These are phyloP conservation scores for Pholis gunnellus DNA, from an alignment of 2,113 vertebrate genomes.

Conservation along the genomic window DNA sequence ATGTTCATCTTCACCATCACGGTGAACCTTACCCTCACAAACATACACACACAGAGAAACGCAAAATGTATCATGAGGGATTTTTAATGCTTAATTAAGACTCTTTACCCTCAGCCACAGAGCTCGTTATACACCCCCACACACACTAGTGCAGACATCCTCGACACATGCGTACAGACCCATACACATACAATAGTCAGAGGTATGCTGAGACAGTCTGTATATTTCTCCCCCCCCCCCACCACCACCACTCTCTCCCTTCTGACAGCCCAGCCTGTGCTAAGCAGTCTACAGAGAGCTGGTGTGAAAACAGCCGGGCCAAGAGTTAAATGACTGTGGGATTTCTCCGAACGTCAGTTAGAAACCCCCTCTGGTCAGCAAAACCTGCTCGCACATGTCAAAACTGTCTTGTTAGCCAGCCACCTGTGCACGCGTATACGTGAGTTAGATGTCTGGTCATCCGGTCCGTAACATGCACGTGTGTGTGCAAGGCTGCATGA, in stretches of 20 bases:
- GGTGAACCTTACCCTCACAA: not conserved
- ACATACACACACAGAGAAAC: not conserved
- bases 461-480: not conserved
- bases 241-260: slow-evolving; percentile 1
- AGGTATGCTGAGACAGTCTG: not conserved
- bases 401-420: slow-evolving; percentile 76
- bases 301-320: slow-evolving; percentile 50
- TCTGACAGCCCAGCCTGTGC: slow-evolving; percentile 47
- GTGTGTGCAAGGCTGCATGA: slow-evolving; percentile 9
- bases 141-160: not conserved
- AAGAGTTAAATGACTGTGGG: slow-evolving; percentile 73
- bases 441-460: slow-evolving; percentile 20
- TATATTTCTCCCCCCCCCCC: not conserved
- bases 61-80: slow-evolving; percentile 25
- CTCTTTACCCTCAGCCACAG: slow-evolving; percentile 14
- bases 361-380: slow-evolving; percentile 68
- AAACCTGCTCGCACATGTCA: slow-evolving; percentile 66
- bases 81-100: slow-evolving; percentile 9
- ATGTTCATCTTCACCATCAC: not conserved
- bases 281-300: slow-evolving; percentile 56
- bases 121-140: slow-evolving; percentile 43
- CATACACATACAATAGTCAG: not conserved
- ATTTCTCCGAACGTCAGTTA: slow-evolving; percentile 73
- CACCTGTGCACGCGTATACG: slow-evolving; percentile 32
- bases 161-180: slow-evolving; percentile 13